Evolutionary conservation across 2,797 vertebrate species (phyloP).

Genomic region (Mallotus villosus): DNA sequence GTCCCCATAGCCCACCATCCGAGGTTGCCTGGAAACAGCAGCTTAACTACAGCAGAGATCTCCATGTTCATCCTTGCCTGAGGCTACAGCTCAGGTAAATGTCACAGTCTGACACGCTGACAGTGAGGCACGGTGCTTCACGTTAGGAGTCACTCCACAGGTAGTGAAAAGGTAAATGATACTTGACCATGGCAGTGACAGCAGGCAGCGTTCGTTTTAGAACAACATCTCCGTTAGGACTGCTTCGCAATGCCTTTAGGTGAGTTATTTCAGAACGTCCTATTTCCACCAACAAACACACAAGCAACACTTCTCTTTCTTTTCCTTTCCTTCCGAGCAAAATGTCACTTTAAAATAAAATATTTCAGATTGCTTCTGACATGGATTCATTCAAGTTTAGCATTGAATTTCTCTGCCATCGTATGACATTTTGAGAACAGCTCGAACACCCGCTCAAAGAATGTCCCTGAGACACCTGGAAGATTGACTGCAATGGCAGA

Average conservation of each 20-base stretch:
- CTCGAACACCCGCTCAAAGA: no score
- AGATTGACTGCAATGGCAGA: neutral
- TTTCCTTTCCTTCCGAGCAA: neutral
- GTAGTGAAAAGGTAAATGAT: conserved; percentile 4
- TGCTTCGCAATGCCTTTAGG: no score
- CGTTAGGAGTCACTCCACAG: neutral
- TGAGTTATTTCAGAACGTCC: no score
- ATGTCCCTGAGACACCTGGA: neutral
- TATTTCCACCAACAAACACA: neutral
- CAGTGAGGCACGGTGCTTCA: conserved; percentile 12
- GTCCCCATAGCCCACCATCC: conserved; percentile 37
- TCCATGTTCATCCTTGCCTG: conserved; percentile 31
- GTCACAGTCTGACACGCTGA: conserved; percentile 20
- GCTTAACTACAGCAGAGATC: conserved; percentile 36
- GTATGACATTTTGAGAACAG: neutral
- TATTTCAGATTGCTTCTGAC: neutral
- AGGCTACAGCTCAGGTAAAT: conserved; percentile 27
- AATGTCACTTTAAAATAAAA: neutral
- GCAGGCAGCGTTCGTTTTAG: no score
- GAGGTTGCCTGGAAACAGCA: conserved; percentile 61
- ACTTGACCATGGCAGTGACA: neutral
- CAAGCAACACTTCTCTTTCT: neutral
- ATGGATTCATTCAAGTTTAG: neutral
- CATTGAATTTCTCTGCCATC: neutral
- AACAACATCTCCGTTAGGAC: no score